Percentiles rank a stretch among this genome's conserved stretches.
These are phyloP conservation scores for Mythimna loreyi DNA, from an alignment of 2,888 invertebrate genomes.

Conservation along the genomic window DNA sequence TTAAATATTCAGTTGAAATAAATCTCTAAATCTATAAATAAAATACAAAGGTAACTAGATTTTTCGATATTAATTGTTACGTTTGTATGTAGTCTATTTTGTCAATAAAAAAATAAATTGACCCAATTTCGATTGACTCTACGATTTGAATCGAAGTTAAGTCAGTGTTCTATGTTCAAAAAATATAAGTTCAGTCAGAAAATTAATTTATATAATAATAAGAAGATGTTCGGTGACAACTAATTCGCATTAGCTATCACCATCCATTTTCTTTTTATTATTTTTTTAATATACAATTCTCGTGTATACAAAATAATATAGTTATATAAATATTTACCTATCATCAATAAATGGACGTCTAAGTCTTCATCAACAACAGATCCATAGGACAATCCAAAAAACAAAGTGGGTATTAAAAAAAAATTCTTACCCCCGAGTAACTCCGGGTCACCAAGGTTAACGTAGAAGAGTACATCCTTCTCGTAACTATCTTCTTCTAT, in stretches of 20 bases:
- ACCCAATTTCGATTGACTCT: not conserved
- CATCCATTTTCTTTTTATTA: not conserved
- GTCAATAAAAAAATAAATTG: not conserved
- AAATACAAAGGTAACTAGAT: not conserved
- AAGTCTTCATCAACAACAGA: too few relatives aligned
- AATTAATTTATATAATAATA: too few relatives aligned
- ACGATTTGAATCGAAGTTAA: too few relatives aligned
- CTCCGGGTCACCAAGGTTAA: conserved; percentile 97
- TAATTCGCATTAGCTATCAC: too few relatives aligned
- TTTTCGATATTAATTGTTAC: not conserved
- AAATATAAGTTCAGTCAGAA: not conserved
- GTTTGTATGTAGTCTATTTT: too few relatives aligned
- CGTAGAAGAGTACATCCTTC: conserved; percentile 98
- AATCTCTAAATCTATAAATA: conserved; percentile 15
- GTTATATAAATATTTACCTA: too few relatives aligned
- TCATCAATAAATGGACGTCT: conserved; percentile 8
- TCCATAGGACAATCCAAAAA: not conserved
- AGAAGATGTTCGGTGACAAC: too few relatives aligned
- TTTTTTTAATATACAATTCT: too few relatives aligned
- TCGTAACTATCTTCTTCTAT: conserved; percentile 99
- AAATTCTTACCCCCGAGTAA: conserved; percentile 94
- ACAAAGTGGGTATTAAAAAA: not conserved
- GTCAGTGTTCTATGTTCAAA: too few relatives aligned
- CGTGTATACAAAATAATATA: too few relatives aligned
- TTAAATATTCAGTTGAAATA: conserved; percentile 33